These are phyloP conservation scores for Rhodeus uyekii DNA, from an alignment of 2,797 vertebrate genomes.

Conservation along the genomic window DNA sequence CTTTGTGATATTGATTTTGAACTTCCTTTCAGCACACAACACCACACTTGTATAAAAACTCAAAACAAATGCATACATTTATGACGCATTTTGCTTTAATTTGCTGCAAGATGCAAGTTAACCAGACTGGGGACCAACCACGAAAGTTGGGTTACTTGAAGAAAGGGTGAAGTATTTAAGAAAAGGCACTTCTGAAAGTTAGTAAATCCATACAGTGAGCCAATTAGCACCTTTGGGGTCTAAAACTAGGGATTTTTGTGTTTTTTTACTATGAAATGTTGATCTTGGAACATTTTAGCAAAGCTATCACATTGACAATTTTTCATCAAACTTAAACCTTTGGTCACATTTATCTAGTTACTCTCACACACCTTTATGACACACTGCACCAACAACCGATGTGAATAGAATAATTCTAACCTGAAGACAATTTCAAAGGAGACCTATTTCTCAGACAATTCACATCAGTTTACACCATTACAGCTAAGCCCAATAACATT, in stretches of 20 bases:
- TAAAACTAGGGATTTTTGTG: conserved; percentile 29
- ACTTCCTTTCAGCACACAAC: neutral
- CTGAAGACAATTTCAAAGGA: conserved; percentile 32
- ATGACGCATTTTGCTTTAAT: neutral
- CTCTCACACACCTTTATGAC: conserved; percentile 45
- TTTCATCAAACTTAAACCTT: conserved; percentile 53
- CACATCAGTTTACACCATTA: conserved; percentile 24
- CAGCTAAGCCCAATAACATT: conserved; percentile 36
- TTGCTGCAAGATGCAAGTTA: conserved; percentile 8
- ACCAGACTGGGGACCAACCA: neutral
- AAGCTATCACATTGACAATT: neutral
- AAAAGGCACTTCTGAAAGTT: conserved; percentile 56
- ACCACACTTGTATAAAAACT: neutral
- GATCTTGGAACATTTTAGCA: conserved; percentile 21
- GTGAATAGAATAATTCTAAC: conserved; percentile 32
- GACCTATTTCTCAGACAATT: conserved; percentile 6
- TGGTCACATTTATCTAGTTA: conserved; percentile 58
- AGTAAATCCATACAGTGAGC: conserved; percentile 31
- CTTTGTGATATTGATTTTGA: neutral
- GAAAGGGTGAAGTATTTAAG: neutral
- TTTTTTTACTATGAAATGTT: conserved; percentile 36
- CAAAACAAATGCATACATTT: conserved; percentile 10
- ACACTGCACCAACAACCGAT: conserved; percentile 24
- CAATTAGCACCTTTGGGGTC: conserved; percentile 29
- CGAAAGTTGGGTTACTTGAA: conserved; percentile 1